phyloP scores from a whole-genome alignment of 1,140 invertebrate genomes.

The Antheraea mylitta region DNA sequence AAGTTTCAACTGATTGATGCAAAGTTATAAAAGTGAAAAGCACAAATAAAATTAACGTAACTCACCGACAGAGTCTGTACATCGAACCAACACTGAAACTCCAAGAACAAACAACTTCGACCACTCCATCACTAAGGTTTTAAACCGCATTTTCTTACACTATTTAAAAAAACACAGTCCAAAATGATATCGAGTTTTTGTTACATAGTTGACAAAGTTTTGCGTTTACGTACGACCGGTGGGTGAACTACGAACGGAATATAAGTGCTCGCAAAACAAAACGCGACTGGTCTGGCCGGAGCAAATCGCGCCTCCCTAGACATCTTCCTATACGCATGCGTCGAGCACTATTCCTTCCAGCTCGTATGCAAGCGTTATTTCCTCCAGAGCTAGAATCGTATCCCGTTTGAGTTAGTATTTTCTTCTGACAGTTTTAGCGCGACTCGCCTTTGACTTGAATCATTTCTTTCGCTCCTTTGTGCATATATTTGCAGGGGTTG shows the following conservation, averaged over 20 bases:
- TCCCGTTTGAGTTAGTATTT: slow-evolving; percentile 37
- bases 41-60: slow-evolving; percentile 15
- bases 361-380: slow-evolving; percentile 24
- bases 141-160: slow-evolving; percentile 18
- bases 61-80: slow-evolving; percentile 69
- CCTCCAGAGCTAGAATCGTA: slow-evolving; percentile 25
- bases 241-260: not conserved
- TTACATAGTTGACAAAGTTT: slow-evolving; percentile 20
- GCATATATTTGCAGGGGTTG: slow-evolving; percentile 9
- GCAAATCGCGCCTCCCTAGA: slow-evolving; percentile 11
- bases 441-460: slow-evolving; percentile 30
- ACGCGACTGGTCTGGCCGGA: slow-evolving; percentile 16
- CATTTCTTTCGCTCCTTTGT: slow-evolving; percentile 23
- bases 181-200: not conserved
- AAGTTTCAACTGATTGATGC: no score
- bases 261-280: slow-evolving; percentile 7
- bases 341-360: not conserved
- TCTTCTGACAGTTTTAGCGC: slow-evolving; percentile 34
- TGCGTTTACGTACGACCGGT: slow-evolving; percentile 14
- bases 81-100: slow-evolving; percentile 68
- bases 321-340: slow-evolving; percentile 10
- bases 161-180: slow-evolving; percentile 13
- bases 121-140: slow-evolving; percentile 54
- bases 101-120: slow-evolving; percentile 49
- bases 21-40: no score